phyloP scores from a whole-genome alignment of 2,888 invertebrate species.

The Chrysolina haemoptera region DNA sequence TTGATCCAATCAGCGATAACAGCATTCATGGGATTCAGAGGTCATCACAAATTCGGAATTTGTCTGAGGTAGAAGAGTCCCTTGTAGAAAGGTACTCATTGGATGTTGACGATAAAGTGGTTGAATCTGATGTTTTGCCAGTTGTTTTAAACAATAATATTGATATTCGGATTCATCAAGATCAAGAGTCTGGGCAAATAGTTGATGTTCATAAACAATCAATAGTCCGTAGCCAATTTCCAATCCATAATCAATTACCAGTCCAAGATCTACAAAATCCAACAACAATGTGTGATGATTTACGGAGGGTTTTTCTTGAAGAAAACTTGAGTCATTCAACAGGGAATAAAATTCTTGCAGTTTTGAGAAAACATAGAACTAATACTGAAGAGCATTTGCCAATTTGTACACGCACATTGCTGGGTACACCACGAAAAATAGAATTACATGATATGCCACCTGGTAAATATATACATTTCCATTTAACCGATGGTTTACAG shows the following conservation, averaged over 20 bases:
- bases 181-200: background rate
- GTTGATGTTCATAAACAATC: too few relatives aligned
- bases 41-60: slow-evolving; percentile 4
- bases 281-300: too few relatives aligned
- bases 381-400: background rate
- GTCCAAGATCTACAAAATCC: too few relatives aligned
- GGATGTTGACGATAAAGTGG: too few relatives aligned
- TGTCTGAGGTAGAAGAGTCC: slow-evolving; percentile 3
- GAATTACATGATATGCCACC: too few relatives aligned
- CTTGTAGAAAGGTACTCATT: background rate
- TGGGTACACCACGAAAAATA: background rate
- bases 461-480: too few relatives aligned
- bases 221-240: too few relatives aligned
- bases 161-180: slow-evolving; percentile 5
- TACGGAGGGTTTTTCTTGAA: too few relatives aligned
- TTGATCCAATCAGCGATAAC: slow-evolving; percentile 2
- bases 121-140: slow-evolving; percentile 14
- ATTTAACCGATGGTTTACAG: too few relatives aligned
- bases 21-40: background rate
- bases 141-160: slow-evolving; percentile 1
- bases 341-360: slow-evolving; percentile 4
- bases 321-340: slow-evolving; percentile 11
- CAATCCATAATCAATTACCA: too few relatives aligned
- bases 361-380: slow-evolving; percentile 7
- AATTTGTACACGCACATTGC: slow-evolving; percentile 3